Percentiles rank a stretch among this genome's conserved stretches.
phyloP scores from a whole-genome alignment of 1,140 invertebrate genomes.

The Drosophila kohkoa region DNA sequence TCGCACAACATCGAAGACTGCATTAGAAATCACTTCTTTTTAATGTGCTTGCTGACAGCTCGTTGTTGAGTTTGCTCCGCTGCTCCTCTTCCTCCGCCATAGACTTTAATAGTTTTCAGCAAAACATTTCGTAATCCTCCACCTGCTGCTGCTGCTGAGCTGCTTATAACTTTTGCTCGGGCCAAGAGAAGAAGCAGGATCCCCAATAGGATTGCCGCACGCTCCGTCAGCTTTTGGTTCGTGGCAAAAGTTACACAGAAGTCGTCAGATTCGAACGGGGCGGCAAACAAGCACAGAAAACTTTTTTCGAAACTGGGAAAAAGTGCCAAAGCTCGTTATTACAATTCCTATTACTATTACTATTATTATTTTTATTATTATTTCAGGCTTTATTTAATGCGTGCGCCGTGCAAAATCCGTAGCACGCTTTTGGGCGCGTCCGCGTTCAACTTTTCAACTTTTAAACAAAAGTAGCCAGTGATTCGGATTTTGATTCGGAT shows the following conservation, averaged over 20 bases:
- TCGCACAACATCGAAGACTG: constrained; percentile 1
- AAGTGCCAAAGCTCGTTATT: constrained; percentile 69
- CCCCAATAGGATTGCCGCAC: constrained; percentile 62
- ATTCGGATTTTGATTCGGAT: constrained; percentile 63
- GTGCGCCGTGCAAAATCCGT: constrained; percentile 31
- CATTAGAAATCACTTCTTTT: constrained; percentile 29
- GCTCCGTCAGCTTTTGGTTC: constrained; percentile 40
- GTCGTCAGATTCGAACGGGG: constrained; percentile 53
- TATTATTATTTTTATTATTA: constrained; percentile 74
- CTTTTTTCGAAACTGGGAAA: constrained; percentile 61
- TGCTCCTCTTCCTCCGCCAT: not conserved
- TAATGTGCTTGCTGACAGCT: constrained; percentile 37
- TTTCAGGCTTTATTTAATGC: constrained; percentile 63
- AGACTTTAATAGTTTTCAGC: constrained; percentile 71
- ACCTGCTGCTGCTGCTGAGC: constrained; percentile 51
- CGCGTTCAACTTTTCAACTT: constrained; percentile 52
- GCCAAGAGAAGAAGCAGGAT: constrained; percentile 22
- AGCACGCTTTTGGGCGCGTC: constrained; percentile 21
- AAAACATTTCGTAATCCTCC: constrained; percentile 71
- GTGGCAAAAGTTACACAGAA: constrained; percentile 65
- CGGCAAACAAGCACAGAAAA: constrained; percentile 58
- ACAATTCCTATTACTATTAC: constrained; percentile 53
- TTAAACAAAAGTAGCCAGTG: constrained; percentile 74
- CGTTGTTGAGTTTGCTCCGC: constrained; percentile 7
- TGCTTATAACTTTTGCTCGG: constrained; percentile 70